phyloP scores from a whole-genome alignment of 53 echinoderm and acorn worm species.

The Holothuria scabra region DNA sequence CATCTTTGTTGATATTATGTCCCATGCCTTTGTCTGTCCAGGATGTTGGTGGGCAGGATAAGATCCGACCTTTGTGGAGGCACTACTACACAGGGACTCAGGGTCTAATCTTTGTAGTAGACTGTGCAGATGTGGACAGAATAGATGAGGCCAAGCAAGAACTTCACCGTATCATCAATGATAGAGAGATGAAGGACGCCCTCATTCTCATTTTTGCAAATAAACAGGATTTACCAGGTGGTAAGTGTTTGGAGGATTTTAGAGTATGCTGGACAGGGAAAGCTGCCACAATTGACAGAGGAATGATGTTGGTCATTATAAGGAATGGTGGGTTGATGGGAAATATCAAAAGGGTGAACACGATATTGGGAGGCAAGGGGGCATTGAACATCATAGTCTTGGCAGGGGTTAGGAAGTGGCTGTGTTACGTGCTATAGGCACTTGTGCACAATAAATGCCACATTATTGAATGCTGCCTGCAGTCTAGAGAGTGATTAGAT shows the following conservation, averaged over 20 bases:
- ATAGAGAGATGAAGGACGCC: conserved; percentile 98
- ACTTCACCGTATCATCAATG: conserved; percentile 96
- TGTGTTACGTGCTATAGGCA: too few relatives aligned
- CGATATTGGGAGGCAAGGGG: too few relatives aligned
- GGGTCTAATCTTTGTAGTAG: conserved; percentile 97
- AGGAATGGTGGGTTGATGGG: too few relatives aligned
- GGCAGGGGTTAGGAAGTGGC: too few relatives aligned
- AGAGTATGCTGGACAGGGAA: too few relatives aligned
- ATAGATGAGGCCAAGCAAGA: conserved; percentile 98
- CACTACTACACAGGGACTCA: conserved; percentile 99
- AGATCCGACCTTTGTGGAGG: conserved; percentile 96
- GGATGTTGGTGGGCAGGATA: conserved; percentile 99
- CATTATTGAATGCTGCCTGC: too few relatives aligned
- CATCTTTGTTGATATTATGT: background rate
- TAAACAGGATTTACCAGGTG: conserved; percentile 98
- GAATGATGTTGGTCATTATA: too few relatives aligned
- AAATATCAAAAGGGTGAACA: too few relatives aligned
- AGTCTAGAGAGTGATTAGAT: too few relatives aligned
- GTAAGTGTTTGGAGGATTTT: conserved; percentile 53
- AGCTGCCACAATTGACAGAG: too few relatives aligned
- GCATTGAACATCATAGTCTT: too few relatives aligned
- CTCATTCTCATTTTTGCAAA: conserved; percentile 98
- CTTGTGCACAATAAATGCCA: too few relatives aligned
- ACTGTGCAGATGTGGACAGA: conserved; percentile 94
- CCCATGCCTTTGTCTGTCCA: conserved; percentile 8